phyloP scores from a whole-genome alignment of 2,113 vertebrate species.

The Chaetura pelagica region DNA sequence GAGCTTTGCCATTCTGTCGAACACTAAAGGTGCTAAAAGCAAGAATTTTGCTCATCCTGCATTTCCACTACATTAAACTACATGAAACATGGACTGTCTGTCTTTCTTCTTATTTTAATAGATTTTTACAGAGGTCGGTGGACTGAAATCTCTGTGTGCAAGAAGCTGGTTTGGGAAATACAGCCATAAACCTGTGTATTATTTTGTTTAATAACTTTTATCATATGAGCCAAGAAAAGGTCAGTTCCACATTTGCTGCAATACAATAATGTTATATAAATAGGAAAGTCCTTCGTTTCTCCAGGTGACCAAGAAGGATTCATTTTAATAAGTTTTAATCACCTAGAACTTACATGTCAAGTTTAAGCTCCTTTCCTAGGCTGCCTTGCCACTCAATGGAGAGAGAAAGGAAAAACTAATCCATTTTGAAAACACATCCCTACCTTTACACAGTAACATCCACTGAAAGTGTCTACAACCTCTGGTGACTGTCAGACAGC shows the following conservation, averaged over 20 bases:
- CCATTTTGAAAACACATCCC: background rate
- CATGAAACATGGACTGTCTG: background rate
- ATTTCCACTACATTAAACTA: background rate
- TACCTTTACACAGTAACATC: background rate
- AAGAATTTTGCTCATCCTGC: background rate
- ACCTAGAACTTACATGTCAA: background rate
- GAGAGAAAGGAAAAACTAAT: background rate
- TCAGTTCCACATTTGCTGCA: background rate
- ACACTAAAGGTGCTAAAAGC: background rate
- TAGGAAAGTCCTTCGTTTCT: background rate
- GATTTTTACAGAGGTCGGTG: background rate
- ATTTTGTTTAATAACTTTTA: background rate
- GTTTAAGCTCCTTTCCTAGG: background rate
- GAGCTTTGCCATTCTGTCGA: slow-evolving; percentile 12
- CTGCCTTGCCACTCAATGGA: background rate
- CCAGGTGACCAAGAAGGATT: background rate
- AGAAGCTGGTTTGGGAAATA: background rate
- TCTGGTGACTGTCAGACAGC: background rate
- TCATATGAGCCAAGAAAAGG: background rate
- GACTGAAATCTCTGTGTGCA: background rate
- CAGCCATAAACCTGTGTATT: background rate
- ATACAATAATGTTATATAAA: background rate
- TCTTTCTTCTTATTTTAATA: background rate
- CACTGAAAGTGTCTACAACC: background rate
- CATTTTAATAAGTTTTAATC: background rate